Conservation (phyloP, 2,113 vertebrate genomes). For the Hydrolagus affinis region DNA sequence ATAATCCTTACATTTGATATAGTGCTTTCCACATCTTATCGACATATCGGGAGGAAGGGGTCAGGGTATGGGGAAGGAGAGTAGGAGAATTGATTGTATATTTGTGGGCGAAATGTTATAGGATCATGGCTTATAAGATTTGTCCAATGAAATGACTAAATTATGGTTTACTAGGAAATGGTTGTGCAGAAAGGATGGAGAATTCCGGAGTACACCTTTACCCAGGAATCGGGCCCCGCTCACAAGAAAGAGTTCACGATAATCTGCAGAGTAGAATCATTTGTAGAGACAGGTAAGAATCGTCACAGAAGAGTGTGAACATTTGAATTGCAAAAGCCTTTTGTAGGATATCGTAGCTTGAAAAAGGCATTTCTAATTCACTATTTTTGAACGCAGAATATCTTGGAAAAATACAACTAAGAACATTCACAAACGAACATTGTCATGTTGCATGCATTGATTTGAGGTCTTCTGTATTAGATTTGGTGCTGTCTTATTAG, state of each 20-base stretch:
- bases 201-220: constrained; percentile 71
- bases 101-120: too few relatives aligned
- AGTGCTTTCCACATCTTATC: too few relatives aligned
- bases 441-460: too few relatives aligned
- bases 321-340: not conserved
- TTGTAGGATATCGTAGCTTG: not conserved
- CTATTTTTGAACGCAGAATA: not conserved
- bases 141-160: not conserved
- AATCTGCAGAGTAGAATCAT: constrained; percentile 67
- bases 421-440: too few relatives aligned
- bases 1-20: not conserved
- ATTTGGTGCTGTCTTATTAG: too few relatives aligned
- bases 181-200: constrained; percentile 74
- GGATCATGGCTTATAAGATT: constrained; percentile 14
- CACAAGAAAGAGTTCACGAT: constrained; percentile 75
- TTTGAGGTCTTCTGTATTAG: too few relatives aligned
- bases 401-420: too few relatives aligned
- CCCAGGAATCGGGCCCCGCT: constrained; percentile 65
- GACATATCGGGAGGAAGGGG: too few relatives aligned
- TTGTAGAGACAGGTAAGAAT: constrained; percentile 67
- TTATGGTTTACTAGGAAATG: constrained; percentile 57
- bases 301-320: not conserved
- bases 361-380: not conserved
- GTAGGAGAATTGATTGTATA: too few relatives aligned
- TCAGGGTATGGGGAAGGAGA: too few relatives aligned